Percentiles rank a stretch among this genome's conserved stretches.
These are phyloP conservation scores for Hippolais icterina DNA, from an alignment of 2,113 vertebrate genomes.

Conservation along the genomic window DNA sequence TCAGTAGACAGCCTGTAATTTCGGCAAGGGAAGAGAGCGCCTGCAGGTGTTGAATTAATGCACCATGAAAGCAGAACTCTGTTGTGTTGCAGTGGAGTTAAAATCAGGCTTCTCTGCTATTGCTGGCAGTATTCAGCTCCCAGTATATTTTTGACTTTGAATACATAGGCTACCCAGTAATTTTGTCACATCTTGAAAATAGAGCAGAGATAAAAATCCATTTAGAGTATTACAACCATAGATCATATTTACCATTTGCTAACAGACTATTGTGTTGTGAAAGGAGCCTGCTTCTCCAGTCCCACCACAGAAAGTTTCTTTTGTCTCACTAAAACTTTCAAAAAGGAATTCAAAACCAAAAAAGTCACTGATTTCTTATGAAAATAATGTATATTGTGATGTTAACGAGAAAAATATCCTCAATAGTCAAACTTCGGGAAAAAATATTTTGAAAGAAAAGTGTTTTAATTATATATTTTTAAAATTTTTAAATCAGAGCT, in stretches of 20 bases:
- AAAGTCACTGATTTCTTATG: conserved; percentile 22
- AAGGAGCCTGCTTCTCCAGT: conserved; percentile 40
- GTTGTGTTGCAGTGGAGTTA: not conserved
- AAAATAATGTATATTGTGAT: conserved; percentile 37
- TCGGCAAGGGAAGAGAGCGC: conserved; percentile 58
- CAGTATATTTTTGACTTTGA: conserved; percentile 56
- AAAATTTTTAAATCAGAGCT: conserved; percentile 8
- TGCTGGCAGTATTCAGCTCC: conserved; percentile 27
- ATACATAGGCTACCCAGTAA: conserved; percentile 50
- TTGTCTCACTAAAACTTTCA: not conserved
- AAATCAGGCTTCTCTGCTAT: conserved; percentile 35
- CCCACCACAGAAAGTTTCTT: conserved; percentile 21
- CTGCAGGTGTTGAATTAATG: conserved; percentile 55
- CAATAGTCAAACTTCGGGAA: not conserved
- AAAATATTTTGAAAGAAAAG: conserved; percentile 28
- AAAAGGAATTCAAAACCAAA: conserved; percentile 30
- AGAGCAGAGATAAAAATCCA: conserved; percentile 45
- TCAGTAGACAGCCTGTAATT: conserved; percentile 69
- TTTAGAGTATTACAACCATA: conserved; percentile 62
- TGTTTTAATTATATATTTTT: not conserved
- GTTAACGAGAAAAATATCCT: conserved; percentile 15
- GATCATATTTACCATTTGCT: conserved; percentile 50
- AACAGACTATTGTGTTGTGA: conserved; percentile 34
- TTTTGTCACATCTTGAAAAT: conserved; percentile 71
- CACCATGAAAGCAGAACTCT: conserved; percentile 53